Evolutionary conservation across 2,888 invertebrate species (phyloP).

Genomic region (Drosophila mimica): DNA sequence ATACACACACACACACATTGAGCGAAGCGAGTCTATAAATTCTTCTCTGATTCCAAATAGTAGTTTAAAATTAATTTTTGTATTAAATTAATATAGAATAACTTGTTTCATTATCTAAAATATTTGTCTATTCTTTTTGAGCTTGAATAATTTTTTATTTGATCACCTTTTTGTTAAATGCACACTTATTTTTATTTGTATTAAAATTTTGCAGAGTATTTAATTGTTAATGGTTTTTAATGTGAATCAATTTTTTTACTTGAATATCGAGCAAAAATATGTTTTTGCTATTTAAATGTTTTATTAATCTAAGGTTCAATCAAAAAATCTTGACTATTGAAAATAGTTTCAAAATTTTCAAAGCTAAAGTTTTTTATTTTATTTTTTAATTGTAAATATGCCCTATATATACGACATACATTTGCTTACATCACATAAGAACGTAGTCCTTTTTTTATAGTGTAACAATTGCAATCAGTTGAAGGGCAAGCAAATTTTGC

Average conservation of each 20-base stretch:
- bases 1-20: background rate
- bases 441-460: background rate
- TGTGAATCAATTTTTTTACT: background rate
- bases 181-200: background rate
- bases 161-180: background rate
- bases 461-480: conserved; percentile 29
- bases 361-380: background rate
- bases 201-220: background rate
- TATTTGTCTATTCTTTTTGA: background rate
- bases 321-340: background rate
- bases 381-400: background rate
- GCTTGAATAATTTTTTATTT: background rate
- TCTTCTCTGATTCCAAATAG: background rate
- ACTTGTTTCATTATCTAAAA: background rate
- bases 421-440: background rate
- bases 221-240: background rate
- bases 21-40: background rate
- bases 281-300: background rate
- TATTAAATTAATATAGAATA: conserved; percentile 1
- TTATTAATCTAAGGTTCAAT: background rate
- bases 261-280: background rate
- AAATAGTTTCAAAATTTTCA: background rate
- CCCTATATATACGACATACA: background rate
- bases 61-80: background rate
- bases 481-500: conserved; percentile 51